A percentile compares a stretch with the other conserved stretches of the same genome.
These are phyloP conservation scores for Ptychobarbus kaznakovi DNA, from an alignment of 2,797 vertebrate genomes.

Conservation along the genomic window DNA sequence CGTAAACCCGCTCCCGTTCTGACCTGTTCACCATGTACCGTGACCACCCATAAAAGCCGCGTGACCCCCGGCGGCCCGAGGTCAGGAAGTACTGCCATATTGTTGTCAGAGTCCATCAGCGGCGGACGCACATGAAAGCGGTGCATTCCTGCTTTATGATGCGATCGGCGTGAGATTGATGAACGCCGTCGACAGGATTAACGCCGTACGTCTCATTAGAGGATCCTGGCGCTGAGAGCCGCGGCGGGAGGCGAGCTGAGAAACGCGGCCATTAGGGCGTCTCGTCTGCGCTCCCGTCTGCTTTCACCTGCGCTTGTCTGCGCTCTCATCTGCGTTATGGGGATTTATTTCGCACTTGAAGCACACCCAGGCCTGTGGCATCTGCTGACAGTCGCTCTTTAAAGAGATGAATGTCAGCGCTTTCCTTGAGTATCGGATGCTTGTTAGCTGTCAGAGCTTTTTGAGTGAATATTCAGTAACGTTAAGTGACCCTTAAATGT, in stretches of 20 bases:
- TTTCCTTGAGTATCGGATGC: constrained; percentile 21
- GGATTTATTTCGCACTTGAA: constrained; percentile 75
- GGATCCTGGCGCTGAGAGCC: constrained; percentile 74
- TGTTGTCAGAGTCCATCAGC: constrained; percentile 77
- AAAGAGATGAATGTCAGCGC: constrained; percentile 38
- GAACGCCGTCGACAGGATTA: constrained; percentile 79
- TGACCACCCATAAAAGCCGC: constrained; percentile 80
- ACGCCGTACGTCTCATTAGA: constrained; percentile 80
- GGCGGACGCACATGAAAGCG: constrained; percentile 77
- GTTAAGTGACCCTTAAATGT: constrained; percentile 36
- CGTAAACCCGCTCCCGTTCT: constrained; percentile 76
- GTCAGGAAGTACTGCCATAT: constrained; percentile 80
- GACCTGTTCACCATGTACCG: constrained; percentile 78
- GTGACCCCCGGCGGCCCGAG: constrained; percentile 74
- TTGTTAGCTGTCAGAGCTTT: constrained; percentile 27
- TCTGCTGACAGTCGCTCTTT: constrained; percentile 23
- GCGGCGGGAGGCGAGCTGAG: constrained; percentile 74
- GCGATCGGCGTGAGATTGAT: constrained; percentile 75
- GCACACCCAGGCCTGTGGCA: constrained; percentile 69
- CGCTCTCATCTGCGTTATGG: not conserved
- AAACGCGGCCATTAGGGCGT: constrained; percentile 69
- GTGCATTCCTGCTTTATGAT: constrained; percentile 80
- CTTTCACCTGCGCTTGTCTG: not conserved
- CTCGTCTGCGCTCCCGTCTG: constrained; percentile 55
- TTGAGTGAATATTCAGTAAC: constrained; percentile 6